phyloP scores from a whole-genome alignment of 2,888 invertebrate genomes.

The Yponomeuta evonymella region DNA sequence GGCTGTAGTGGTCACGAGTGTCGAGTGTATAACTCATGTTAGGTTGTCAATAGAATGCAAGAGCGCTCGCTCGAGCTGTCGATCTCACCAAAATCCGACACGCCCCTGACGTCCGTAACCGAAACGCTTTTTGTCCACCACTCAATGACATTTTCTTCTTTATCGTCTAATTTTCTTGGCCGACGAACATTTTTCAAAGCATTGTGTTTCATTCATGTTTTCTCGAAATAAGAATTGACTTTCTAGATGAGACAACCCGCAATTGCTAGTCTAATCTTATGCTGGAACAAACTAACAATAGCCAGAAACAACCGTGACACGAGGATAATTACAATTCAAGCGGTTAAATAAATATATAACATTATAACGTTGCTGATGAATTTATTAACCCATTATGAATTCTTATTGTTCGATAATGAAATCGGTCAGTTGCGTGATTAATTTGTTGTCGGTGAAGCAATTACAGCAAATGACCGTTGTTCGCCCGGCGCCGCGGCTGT shows the following conservation, averaged over 20 bases:
- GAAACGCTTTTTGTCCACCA: slow-evolving; percentile 22
- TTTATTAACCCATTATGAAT: slow-evolving; percentile 35
- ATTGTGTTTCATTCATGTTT: background rate
- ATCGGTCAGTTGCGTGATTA: slow-evolving; percentile 64
- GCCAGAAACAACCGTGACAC: slow-evolving; percentile 10
- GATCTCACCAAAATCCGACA: slow-evolving; percentile 26
- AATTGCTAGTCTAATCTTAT: background rate
- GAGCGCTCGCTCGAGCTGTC: slow-evolving; percentile 12
- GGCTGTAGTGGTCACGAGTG: slow-evolving; percentile 8
- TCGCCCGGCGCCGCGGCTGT: slow-evolving; percentile 18
- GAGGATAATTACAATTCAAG: slow-evolving; percentile 5
- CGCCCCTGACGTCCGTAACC: slow-evolving; percentile 22
- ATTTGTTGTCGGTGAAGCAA: slow-evolving; percentile 58
- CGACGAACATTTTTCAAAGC: background rate
- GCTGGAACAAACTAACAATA: background rate
- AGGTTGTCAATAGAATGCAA: slow-evolving; percentile 10
- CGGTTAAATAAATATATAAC: slow-evolving; percentile 2
- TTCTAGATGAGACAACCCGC: too few relatives aligned
- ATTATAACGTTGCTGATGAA: slow-evolving; percentile 25
- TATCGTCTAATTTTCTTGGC: slow-evolving; percentile 19
- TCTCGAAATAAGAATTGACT: background rate
- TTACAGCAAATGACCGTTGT: slow-evolving; percentile 57
- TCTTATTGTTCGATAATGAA: slow-evolving; percentile 48
- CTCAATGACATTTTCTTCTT: slow-evolving; percentile 20
- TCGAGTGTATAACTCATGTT: slow-evolving; percentile 5